Conservation (phyloP, 2,797 vertebrate species). For the Echiichthys vipera region DNA sequence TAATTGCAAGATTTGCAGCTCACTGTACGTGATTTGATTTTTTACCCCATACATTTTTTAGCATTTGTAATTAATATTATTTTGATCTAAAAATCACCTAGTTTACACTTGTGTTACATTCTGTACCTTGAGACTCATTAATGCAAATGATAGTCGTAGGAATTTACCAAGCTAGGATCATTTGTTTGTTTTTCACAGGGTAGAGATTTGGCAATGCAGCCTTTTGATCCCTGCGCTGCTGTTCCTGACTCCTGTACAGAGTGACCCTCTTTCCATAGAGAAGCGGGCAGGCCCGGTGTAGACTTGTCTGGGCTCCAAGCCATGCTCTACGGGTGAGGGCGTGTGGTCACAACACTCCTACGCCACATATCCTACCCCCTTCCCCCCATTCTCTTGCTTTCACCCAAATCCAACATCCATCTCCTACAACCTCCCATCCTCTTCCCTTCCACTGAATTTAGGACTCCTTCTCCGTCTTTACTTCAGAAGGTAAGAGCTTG, state of each 20-base stretch:
- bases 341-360: conserved; percentile 69
- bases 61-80: not conserved
- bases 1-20: not conserved
- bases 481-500: not conserved
- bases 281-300: conserved; percentile 56
- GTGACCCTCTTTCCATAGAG: conserved; percentile 57
- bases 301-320: conserved; percentile 73
- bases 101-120: conserved; percentile 9
- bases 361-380: conserved; percentile 17
- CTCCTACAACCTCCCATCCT: conserved; percentile 42
- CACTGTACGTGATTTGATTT: not conserved
- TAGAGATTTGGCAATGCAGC: conserved; percentile 62
- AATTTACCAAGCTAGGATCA: conserved; percentile 52
- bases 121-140: conserved; percentile 48
- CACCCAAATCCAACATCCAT: conserved; percentile 35
- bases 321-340: conserved; percentile 74
- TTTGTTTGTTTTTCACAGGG: conserved; percentile 74
- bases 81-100: conserved; percentile 15
- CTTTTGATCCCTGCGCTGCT: conserved; percentile 64
- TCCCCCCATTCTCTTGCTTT: conserved; percentile 17
- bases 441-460: conserved; percentile 34
- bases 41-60: conserved; percentile 2
- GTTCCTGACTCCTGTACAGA: conserved; percentile 76
- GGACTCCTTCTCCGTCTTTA: not conserved
- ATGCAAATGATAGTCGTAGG: conserved; percentile 32